Percentiles rank a stretch among this genome's conserved stretches.
These are phyloP conservation scores for Rousettus madagascariensis DNA, from an alignment of 2,797 vertebrate genomes.

Conservation along the genomic window DNA sequence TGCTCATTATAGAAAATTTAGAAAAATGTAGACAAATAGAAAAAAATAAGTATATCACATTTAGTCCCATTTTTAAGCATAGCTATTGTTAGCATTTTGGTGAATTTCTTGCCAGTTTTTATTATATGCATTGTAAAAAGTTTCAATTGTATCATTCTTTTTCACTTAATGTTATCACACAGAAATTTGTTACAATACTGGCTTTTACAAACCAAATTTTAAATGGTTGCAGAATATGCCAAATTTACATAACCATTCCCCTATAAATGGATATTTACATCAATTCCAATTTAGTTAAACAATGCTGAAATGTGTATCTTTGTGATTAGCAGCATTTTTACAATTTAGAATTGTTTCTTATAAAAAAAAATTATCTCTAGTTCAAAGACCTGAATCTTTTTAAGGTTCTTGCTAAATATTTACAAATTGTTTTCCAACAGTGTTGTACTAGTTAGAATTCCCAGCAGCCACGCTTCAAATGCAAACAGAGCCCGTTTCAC, in stretches of 20 bases:
- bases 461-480: constrained; percentile 20
- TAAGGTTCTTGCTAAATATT: constrained; percentile 65
- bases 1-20: background rate
- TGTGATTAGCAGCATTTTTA: background rate
- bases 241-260: constrained; percentile 30
- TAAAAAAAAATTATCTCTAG: background rate
- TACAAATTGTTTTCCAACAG: constrained; percentile 63
- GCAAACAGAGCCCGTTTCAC: constrained; percentile 34
- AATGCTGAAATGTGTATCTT: constrained; percentile 35
- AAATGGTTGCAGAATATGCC: background rate
- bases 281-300: constrained; percentile 27
- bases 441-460: constrained; percentile 60
- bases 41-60: constrained; percentile 33
- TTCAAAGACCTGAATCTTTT: constrained; percentile 53
- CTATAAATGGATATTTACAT: constrained; percentile 21
- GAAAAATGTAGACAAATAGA: constrained; percentile 4
- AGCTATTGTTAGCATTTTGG: background rate
- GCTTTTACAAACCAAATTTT: constrained; percentile 45
- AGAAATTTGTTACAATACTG: constrained; percentile 10
- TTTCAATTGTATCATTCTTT: constrained; percentile 29
- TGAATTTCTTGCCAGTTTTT: background rate
- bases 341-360: constrained; percentile 9
- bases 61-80: background rate
- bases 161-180: background rate
- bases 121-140: background rate